Percentiles rank a stretch among this genome's conserved stretches.
Evolutionary conservation across 2,797 vertebrate species (phyloP).

Genomic region (Fratercula arctica): DNA sequence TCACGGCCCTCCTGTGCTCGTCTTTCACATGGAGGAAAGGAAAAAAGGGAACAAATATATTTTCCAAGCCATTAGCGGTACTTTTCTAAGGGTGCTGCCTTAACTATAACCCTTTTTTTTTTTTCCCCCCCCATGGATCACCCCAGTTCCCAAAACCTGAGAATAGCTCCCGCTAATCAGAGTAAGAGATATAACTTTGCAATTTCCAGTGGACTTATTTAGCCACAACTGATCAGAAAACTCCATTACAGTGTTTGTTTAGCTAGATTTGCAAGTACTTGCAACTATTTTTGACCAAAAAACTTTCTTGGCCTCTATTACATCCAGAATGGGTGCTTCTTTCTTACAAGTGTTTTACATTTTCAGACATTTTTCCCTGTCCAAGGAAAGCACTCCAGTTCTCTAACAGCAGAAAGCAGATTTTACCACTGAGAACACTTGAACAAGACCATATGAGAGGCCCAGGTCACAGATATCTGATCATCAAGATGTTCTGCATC

Average conservation of each 20-base stretch:
- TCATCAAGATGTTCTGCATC: background rate
- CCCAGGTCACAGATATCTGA: background rate
- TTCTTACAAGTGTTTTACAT: background rate
- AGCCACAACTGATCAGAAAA: background rate
- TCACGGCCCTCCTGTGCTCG: background rate
- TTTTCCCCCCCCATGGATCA: background rate
- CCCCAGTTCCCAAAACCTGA: background rate
- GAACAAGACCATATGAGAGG: background rate
- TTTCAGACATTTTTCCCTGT: background rate
- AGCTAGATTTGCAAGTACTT: background rate
- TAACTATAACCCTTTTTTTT: background rate
- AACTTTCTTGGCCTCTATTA: background rate
- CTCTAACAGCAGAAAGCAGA: background rate
- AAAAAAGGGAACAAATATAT: background rate
- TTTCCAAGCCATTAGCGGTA: background rate
- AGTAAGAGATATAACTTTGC: background rate
- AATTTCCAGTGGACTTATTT: background rate
- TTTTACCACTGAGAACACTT: background rate
- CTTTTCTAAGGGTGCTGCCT: background rate
- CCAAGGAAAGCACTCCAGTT: background rate
- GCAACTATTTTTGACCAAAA: background rate
- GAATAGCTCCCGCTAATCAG: background rate
- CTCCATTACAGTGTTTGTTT: background rate
- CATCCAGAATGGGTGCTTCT: background rate
- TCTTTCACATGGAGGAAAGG: background rate